Evolutionary conservation across 2,797 vertebrate species (phyloP), one percentile per base, ranked within the genome.

Genomic region (Lophura swinhoii): DNA sequence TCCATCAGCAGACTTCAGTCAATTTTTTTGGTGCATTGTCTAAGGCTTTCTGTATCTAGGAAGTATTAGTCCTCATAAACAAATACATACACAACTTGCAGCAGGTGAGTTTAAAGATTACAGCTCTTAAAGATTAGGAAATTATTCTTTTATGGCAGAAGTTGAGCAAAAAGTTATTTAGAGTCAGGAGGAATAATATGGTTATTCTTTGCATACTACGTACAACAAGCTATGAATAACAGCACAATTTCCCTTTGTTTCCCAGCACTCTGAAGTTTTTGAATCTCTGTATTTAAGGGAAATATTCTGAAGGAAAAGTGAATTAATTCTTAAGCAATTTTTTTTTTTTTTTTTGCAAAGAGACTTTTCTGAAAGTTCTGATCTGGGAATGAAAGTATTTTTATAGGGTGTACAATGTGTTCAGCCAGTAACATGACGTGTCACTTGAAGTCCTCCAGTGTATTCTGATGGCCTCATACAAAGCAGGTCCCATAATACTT

Each of bases 1-100:
- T 97, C 87, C 70, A 67, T 97, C 68, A 93, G 72, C 55, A 96
- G 91, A 92, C 79, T 94, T 97, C 91, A 94, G 89, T 94, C 69
- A 84, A 51, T 91, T 95, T 97, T 92, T 91, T 62, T 31, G 82
- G n/a, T 86, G 16, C 59, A 6, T 93, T 83, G 70, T 83, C 69
- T 90, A 79, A 87, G 83, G 71, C 64, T 96, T 93, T 95, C n/a
- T 95, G 3, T 96, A 88, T 4, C 8, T 59, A 59, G 74, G 49
- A 91, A 91, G 39, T 93, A 88, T 88, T 88, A 96, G 66, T 87
- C 44, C 70, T 90, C 81, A 33, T 87, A 93, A 88, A 81, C 63
- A 71, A 94, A 90, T 43, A 49, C 17, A 51, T 21, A 44, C 69
- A 48, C 8, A 73, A 67, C 70, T 95, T 92, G 39, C 20, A 68